A percentile compares a stretch with the other conserved stretches of the same genome.
These are phyloP conservation scores for Fabriciana adippe DNA, from an alignment of 2,888 invertebrate genomes.

Conservation along the genomic window DNA sequence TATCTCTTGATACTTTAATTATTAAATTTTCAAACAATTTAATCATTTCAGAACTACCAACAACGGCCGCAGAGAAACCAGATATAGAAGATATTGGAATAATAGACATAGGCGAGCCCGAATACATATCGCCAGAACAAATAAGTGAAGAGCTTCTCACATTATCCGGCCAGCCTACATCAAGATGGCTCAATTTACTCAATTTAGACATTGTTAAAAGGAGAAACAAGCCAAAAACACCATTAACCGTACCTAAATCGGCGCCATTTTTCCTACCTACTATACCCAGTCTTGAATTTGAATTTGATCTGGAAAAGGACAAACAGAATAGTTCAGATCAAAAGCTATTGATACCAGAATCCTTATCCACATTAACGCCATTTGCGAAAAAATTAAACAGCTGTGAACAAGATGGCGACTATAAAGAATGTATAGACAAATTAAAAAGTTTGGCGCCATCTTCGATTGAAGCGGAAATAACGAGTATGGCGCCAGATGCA, in stretches of 20 bases:
- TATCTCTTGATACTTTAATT: too few species aligned
- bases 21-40: neutral
- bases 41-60: slow-evolving; percentile 62
- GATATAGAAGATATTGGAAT: slow-evolving; percentile 68
- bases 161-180: slow-evolving; percentile 91
- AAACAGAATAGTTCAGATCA: slow-evolving; percentile 64
- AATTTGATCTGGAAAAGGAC: slow-evolving; percentile 87
- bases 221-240: slow-evolving; percentile 94
- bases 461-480: slow-evolving; percentile 93
- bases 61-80: slow-evolving; percentile 72
- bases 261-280: slow-evolving; percentile 99
- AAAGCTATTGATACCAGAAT: slow-evolving; percentile 81
- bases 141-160: slow-evolving; percentile 90
- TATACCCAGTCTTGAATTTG: slow-evolving; percentile 89
- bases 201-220: slow-evolving; percentile 92
- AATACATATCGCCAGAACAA: slow-evolving; percentile 89
- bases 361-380: slow-evolving; percentile 84
- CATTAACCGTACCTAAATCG: slow-evolving; percentile 90
- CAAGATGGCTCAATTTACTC: slow-evolving; percentile 95
- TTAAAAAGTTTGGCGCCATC: slow-evolving; percentile 90
- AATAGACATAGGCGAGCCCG: slow-evolving; percentile 73
- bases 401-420: slow-evolving; percentile 77
- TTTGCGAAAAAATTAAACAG: slow-evolving; percentile 85
- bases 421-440: slow-evolving; percentile 80
- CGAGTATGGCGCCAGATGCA: slow-evolving; percentile 87